Evolutionary conservation across 1,140 invertebrate species (phyloP).

Genomic region (Palaemon carinicauda): DNA sequence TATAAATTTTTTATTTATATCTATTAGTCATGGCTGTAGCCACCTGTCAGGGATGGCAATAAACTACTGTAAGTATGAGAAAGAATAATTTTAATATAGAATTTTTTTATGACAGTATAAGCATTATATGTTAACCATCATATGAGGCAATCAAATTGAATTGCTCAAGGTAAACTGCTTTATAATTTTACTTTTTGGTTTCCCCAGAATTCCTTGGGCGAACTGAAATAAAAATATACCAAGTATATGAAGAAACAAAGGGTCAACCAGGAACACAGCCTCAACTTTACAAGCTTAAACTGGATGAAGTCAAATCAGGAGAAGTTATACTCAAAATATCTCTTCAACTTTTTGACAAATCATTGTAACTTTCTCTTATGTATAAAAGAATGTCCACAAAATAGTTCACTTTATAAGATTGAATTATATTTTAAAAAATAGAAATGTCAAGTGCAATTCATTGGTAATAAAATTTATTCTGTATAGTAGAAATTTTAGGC

Average conservation of each 20-base stretch:
- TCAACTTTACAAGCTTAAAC: conserved; percentile 73
- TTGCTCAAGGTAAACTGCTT: neutral
- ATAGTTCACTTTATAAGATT: too few species aligned
- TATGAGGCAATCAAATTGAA: neutral
- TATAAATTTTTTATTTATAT: too few species aligned
- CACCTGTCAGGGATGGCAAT: too few species aligned
- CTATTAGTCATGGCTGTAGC: too few species aligned
- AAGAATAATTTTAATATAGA: too few species aligned
- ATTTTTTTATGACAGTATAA: too few species aligned
- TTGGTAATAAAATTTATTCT: too few species aligned
- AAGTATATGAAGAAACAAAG: conserved; percentile 73
- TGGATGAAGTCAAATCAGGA: conserved; percentile 78
- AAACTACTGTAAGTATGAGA: too few species aligned
- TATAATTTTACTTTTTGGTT: conserved; percentile 57
- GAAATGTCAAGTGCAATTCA: too few species aligned
- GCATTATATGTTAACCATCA: too few species aligned
- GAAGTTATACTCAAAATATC: conserved; percentile 79
- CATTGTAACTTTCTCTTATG: neutral
- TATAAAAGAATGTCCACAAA: neutral
- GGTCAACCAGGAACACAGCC: conserved; percentile 69
- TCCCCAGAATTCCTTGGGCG: conserved; percentile 78
- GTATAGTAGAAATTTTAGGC: too few species aligned
- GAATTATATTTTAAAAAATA: too few species aligned
- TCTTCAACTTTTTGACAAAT: conserved; percentile 73
- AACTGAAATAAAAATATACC: conserved; percentile 76